Evolutionary conservation across 2,797 vertebrate species (phyloP).

Genomic region (Acanthopagrus latus): DNA sequence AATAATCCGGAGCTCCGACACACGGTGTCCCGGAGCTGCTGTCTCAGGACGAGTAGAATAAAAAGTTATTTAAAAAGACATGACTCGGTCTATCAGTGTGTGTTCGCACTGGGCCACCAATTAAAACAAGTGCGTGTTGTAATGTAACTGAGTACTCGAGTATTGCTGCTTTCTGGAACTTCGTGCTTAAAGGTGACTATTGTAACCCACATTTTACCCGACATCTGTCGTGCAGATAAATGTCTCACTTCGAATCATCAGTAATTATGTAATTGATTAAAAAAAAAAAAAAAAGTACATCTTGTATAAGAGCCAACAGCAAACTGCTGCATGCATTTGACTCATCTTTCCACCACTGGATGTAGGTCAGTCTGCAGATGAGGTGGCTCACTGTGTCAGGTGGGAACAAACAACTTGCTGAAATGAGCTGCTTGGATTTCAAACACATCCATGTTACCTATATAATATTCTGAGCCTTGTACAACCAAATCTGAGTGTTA

Average conservation of each 20-base stretch:
- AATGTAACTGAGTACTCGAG: background rate
- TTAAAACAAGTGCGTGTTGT: too few species aligned
- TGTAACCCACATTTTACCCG: background rate
- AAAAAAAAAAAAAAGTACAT: too few species aligned
- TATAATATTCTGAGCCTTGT: background rate
- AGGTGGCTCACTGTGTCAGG: background rate
- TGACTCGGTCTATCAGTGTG: too few species aligned
- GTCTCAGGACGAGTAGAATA: background rate
- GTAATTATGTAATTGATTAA: too few species aligned
- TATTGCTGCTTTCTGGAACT: background rate
- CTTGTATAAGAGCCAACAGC: too few species aligned
- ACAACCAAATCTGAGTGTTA: background rate
- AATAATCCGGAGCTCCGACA: slow-evolving; percentile 54
- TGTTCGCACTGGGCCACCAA: background rate
- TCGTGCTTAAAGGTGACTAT: background rate
- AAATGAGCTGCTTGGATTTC: background rate
- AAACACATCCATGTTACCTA: background rate
- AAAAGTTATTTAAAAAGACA: background rate
- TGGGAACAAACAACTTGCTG: background rate
- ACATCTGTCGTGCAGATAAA: background rate
- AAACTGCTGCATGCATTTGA: too few species aligned
- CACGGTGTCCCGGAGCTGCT: background rate
- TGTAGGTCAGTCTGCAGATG: slow-evolving; percentile 8
- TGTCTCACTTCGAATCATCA: background rate
- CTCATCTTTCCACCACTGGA: background rate